A percentile compares a stretch with the other conserved stretches of the same genome.
These are phyloP conservation scores for Dynastes grantii DNA, from an alignment of 2,888 invertebrate genomes.

Conservation along the genomic window DNA sequence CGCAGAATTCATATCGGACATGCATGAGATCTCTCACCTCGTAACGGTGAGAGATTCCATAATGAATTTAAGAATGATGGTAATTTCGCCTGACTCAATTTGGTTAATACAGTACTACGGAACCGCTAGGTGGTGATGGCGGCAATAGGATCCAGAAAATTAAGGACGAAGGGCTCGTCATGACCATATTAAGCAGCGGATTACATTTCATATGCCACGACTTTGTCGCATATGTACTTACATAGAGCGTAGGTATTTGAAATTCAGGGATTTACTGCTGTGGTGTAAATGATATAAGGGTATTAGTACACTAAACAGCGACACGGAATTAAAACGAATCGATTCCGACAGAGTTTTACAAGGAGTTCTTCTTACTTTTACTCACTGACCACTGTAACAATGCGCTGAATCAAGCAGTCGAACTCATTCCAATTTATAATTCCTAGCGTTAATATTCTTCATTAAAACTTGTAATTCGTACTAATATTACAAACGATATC, in stretches of 20 bases:
- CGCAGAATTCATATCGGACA: conserved; percentile 3
- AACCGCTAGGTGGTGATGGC: neutral
- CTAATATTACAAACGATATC: too few relatives aligned
- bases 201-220: neutral
- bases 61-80: conserved; percentile 19
- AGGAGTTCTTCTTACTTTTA: too few relatives aligned
- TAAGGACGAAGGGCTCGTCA: neutral
- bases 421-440: too few relatives aligned
- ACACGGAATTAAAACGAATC: neutral
- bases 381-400: too few relatives aligned
- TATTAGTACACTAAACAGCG: neutral
- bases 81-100: conserved; percentile 22
- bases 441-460: too few relatives aligned
- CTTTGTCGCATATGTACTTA: neutral
- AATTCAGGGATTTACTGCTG: conserved; percentile 2
- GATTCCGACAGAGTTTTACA: too few relatives aligned
- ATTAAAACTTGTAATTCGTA: too few relatives aligned
- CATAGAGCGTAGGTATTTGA: neutral
- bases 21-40: conserved; percentile 13
- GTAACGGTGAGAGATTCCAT: conserved; percentile 5
- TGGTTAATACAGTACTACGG: neutral
- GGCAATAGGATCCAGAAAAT: neutral
- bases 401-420: too few relatives aligned
- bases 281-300: neutral
- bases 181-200: conserved; percentile 4